phyloP scores from a whole-genome alignment of 1,140 invertebrate species.

The Panulirus ornatus region DNA sequence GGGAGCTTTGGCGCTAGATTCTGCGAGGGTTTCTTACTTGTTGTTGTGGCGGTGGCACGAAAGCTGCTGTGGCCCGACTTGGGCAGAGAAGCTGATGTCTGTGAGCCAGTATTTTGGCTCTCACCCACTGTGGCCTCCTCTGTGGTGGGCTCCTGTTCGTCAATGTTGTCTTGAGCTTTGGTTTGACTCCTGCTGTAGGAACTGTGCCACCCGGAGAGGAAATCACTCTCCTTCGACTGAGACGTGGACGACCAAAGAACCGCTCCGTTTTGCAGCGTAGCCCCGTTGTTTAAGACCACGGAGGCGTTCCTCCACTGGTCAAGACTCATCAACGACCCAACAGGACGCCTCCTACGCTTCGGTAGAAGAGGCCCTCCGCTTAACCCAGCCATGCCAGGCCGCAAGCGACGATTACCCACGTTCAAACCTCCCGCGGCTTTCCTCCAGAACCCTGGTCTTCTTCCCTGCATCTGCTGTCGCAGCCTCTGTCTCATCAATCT shows the following conservation, averaged over 20 bases:
- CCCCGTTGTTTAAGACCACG: background rate
- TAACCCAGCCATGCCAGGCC: background rate
- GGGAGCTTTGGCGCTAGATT: background rate
- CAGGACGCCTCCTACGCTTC: background rate
- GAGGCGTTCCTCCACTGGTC: background rate
- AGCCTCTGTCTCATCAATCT: background rate
- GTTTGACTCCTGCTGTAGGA: conserved; percentile 4
- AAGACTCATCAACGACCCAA: background rate
- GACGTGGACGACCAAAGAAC: background rate
- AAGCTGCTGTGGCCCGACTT: background rate
- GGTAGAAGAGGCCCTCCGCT: background rate
- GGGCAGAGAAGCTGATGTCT: background rate
- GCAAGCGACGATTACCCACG: background rate
- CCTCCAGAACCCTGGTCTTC: background rate
- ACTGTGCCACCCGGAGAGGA: background rate
- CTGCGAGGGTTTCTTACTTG: background rate
- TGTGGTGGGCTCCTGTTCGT: background rate
- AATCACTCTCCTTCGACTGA: background rate
- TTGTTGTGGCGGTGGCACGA: background rate
- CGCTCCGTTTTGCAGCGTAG: background rate
- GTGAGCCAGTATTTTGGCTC: background rate
- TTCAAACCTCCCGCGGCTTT: background rate
- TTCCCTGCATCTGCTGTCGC: conserved; percentile 33
- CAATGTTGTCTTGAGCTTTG: background rate
- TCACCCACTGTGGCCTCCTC: too few relatives aligned